phyloP scores from a whole-genome alignment of 2,113 vertebrate species.

The Trematocara nigrifrons region DNA sequence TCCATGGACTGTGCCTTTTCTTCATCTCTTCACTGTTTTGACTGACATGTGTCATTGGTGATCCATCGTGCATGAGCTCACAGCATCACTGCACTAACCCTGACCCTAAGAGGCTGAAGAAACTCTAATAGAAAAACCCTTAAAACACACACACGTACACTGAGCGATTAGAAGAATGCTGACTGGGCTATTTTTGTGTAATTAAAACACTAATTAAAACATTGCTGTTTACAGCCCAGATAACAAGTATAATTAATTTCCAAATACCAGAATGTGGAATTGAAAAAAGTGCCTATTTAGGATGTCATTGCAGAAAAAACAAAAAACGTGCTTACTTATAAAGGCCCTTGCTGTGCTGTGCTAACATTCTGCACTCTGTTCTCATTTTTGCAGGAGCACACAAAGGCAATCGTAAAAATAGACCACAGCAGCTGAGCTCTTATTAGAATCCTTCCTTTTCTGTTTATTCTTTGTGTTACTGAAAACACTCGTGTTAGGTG shows the following conservation, averaged over 20 bases:
- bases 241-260: constrained; percentile 39
- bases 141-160: background rate
- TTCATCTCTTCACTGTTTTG: background rate
- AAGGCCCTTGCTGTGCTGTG: background rate
- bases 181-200: constrained; percentile 11
- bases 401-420: constrained; percentile 21
- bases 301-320: background rate
- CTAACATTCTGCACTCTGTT: background rate
- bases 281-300: background rate
- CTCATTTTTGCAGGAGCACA: background rate
- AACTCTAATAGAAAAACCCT: background rate
- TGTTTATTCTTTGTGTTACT: background rate
- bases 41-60: background rate
- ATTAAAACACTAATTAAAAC: constrained; percentile 23
- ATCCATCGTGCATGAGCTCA: background rate
- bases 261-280: constrained; percentile 1
- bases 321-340: background rate
- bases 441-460: background rate
- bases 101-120: background rate
- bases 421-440: constrained; percentile 2
- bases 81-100: background rate
- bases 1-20: background rate
- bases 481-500: background rate
- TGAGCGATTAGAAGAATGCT: constrained; percentile 15
- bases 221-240: constrained; percentile 19